Conservation (phyloP, 2,888 invertebrate species). For the Oasisia sp. region DNA sequence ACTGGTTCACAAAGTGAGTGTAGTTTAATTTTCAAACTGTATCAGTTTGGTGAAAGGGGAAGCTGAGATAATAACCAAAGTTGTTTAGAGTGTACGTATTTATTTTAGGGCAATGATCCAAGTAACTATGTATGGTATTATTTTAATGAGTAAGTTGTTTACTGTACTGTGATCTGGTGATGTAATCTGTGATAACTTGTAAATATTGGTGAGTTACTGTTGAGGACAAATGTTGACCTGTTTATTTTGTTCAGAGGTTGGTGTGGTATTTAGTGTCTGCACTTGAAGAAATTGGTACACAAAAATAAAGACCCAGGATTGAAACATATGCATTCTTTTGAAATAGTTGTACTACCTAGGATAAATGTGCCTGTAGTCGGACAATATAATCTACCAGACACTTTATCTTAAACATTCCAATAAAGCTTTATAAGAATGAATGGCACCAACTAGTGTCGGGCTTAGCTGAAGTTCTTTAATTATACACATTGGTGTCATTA, state of each 20-base stretch:
- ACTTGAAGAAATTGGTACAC: background rate
- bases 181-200: slow-evolving; percentile 14
- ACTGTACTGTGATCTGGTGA: background rate
- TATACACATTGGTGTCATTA: too few species aligned
- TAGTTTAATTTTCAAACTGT: background rate
- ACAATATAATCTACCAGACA: too few species aligned
- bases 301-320: background rate
- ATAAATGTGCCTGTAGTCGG: too few species aligned
- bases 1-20: background rate
- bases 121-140: background rate
- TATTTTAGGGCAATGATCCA: background rate
- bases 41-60: background rate
- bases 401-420: too few species aligned
- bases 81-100: background rate
- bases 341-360: background rate
- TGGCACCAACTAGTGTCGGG: too few species aligned
- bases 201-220: background rate
- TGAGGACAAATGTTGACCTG: background rate
- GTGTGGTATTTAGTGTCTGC: background rate
- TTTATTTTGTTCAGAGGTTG: too few species aligned
- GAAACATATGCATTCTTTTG: background rate
- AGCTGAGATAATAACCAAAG: background rate
- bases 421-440: too few species aligned
- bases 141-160: background rate
- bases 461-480: too few species aligned